These are phyloP conservation scores for Squalus acanthias DNA, from an alignment of 2,797 vertebrate species.

Conservation along the genomic window DNA sequence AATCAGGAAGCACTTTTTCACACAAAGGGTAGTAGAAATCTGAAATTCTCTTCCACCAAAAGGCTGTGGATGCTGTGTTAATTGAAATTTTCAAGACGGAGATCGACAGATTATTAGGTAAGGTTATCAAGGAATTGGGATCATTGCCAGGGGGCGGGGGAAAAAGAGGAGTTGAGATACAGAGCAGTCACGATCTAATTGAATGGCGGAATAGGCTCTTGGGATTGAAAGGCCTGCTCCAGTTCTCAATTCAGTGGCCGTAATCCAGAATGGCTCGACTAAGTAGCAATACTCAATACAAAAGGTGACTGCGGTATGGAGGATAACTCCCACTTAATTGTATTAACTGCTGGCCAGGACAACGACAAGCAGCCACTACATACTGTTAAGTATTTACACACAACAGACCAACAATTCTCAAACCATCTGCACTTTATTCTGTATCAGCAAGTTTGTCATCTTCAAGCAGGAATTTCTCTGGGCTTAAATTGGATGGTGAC, in stretches of 20 bases:
- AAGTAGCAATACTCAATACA: background rate
- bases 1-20: background rate
- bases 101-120: background rate
- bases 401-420: background rate
- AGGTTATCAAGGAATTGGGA: background rate
- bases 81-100: background rate
- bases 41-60: background rate
- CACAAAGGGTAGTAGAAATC: background rate
- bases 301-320: background rate
- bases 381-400: background rate
- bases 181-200: background rate
- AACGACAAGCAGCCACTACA: background rate
- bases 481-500: constrained; percentile 21
- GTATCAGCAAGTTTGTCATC: background rate
- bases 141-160: background rate
- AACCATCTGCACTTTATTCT: background rate
- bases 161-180: background rate
- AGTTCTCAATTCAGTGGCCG: background rate
- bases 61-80: background rate
- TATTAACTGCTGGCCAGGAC: background rate
- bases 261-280: background rate
- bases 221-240: background rate
- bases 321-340: background rate
- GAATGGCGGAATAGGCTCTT: background rate
- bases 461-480: background rate